These are phyloP conservation scores for Hirtodrosophila duncani DNA, from an alignment of 2,888 invertebrate genomes.

Conservation along the genomic window DNA sequence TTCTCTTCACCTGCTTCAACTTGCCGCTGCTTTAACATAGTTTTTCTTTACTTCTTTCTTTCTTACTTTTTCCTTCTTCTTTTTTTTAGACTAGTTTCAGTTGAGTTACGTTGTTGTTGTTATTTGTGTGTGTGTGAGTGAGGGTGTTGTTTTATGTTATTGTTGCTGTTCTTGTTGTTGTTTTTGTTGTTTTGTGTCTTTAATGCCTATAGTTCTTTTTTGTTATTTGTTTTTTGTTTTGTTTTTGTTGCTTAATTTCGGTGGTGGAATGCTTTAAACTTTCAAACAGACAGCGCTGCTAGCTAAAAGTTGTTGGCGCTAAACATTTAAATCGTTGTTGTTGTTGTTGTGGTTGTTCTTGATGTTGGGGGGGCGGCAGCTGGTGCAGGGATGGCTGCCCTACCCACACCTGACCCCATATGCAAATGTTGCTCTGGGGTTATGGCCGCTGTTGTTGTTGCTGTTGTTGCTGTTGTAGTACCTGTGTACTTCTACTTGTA, in stretches of 20 bases:
- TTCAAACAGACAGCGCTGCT: conserved; percentile 34
- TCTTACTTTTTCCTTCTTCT: too few species aligned
- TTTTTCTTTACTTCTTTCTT: conserved; percentile 13
- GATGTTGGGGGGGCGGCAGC: neutral
- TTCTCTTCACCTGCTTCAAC: conserved; percentile 13
- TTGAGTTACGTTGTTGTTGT: conserved; percentile 61
- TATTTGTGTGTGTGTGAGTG: conserved; percentile 30
- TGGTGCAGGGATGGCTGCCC: neutral
- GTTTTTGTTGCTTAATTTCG: conserved; percentile 45
- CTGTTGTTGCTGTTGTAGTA: conserved; percentile 1
- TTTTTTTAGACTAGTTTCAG: conserved; percentile 71
- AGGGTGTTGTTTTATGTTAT: neutral
- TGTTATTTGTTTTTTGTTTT: conserved; percentile 20
- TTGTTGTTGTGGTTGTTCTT: conserved; percentile 5
- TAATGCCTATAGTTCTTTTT: conserved; percentile 24
- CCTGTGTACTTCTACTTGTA: conserved; percentile 6
- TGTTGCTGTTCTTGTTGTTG: conserved; percentile 1
- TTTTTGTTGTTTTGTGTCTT: conserved; percentile 22
- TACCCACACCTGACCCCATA: neutral
- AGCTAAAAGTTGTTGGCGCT: conserved; percentile 39
- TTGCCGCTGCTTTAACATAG: conserved; percentile 20
- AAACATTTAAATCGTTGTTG: conserved; percentile 31
- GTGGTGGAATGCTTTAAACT: conserved; percentile 68
- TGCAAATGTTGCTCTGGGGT: too few species aligned
- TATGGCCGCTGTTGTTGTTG: conserved; percentile 3